phyloP scores from a whole-genome alignment of 2,888 invertebrate genomes.

The Shargacucullia verbasci region DNA sequence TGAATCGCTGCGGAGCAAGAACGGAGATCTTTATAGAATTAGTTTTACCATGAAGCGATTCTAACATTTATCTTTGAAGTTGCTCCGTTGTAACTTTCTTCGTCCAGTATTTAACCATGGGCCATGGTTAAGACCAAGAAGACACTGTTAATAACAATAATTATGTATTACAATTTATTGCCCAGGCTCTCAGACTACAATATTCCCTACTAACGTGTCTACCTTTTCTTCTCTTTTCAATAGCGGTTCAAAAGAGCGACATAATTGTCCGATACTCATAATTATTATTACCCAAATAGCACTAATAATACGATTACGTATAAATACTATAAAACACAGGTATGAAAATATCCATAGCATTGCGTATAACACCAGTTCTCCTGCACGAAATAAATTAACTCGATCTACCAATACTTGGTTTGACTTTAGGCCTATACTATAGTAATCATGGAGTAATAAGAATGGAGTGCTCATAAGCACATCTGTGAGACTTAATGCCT shows the following conservation, averaged over 20 bases:
- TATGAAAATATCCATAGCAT: slow-evolving; percentile 33
- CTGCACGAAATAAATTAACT: slow-evolving; percentile 30
- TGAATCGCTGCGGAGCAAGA: neutral
- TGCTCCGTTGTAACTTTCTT: too few relatives aligned
- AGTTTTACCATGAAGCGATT: too few relatives aligned
- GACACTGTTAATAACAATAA: too few relatives aligned
- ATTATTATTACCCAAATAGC: neutral
- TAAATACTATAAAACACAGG: slow-evolving; percentile 11
- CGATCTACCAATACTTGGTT: slow-evolving; percentile 13
- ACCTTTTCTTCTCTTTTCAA: too few relatives aligned
- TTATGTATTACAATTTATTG: too few relatives aligned
- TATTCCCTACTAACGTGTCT: too few relatives aligned
- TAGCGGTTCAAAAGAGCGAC: too few relatives aligned
- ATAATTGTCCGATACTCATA: neutral
- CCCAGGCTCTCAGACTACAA: too few relatives aligned
- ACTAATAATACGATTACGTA: slow-evolving; percentile 4
- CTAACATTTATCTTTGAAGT: too few relatives aligned
- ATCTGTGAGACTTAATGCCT: too few relatives aligned
- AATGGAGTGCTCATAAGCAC: neutral
- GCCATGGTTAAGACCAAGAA: too few relatives aligned
- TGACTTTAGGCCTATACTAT: slow-evolving; percentile 32
- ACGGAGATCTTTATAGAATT: neutral
- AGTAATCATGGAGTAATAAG: slow-evolving; percentile 31
- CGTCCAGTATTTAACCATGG: too few relatives aligned
- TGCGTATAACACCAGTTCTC: slow-evolving; percentile 28